phyloP scores from a whole-genome alignment of 2,797 vertebrate genomes.

The Phylloscopus collybita region DNA sequence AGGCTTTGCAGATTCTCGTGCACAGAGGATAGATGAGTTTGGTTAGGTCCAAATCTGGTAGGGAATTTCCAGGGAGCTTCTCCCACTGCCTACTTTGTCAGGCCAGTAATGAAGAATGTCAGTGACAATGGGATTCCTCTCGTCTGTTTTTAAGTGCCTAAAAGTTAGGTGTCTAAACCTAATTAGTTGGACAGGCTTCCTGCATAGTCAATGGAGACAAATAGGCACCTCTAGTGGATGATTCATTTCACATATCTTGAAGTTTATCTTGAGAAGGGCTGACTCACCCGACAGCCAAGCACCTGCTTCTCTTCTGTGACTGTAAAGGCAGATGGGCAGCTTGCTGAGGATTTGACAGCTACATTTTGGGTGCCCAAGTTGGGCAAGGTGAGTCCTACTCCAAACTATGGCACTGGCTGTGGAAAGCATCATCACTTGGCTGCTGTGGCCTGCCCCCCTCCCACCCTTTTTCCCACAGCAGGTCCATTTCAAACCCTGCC shows the following conservation, averaged over 20 bases:
- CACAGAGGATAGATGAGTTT: background rate
- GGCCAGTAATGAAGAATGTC: rapidly evolving
- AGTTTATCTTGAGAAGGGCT: constrained; percentile 54
- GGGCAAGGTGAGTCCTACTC: background rate
- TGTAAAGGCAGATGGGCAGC: background rate
- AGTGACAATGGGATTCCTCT: background rate
- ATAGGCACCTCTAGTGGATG: constrained; percentile 23
- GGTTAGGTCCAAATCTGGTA: background rate
- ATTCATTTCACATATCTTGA: constrained; percentile 37
- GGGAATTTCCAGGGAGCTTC: background rate
- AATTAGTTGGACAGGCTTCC: constrained; percentile 3
- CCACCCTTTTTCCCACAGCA: background rate
- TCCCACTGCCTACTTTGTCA: background rate
- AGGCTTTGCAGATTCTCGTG: background rate
- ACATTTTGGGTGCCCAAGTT: background rate
- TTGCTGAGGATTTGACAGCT: background rate
- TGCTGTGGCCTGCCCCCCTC: background rate
- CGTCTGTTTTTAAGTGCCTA: background rate
- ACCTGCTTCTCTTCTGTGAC: background rate
- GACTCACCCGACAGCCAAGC: background rate
- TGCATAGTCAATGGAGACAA: constrained; percentile 45
- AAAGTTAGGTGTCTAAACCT: constrained; percentile 38
- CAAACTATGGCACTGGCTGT: background rate
- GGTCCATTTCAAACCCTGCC: background rate
- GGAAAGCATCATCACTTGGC: background rate